phyloP scores from a whole-genome alignment of 2,888 invertebrate genomes.

The Lysandra coridon region DNA sequence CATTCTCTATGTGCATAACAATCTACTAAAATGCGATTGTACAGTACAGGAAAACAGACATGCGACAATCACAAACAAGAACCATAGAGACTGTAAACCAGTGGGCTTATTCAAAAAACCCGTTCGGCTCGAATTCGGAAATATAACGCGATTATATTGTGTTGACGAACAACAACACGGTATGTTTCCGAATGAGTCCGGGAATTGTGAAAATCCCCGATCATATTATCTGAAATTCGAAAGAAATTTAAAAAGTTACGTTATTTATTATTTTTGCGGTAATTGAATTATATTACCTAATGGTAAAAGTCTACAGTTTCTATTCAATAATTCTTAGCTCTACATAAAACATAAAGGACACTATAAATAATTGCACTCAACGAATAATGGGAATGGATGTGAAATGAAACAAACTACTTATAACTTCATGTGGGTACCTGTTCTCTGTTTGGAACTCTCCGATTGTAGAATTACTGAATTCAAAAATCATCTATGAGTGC shows the following conservation, averaged over 20 bases:
- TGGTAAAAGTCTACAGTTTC: background rate
- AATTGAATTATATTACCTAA: background rate
- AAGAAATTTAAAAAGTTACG: background rate
- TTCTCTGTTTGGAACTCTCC: constrained; percentile 39
- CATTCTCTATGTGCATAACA: constrained; percentile 12
- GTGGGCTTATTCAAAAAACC: background rate
- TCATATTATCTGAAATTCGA: too few relatives aligned
- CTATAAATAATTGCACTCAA: background rate
- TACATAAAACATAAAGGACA: background rate
- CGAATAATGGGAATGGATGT: constrained; percentile 19
- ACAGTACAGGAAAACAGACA: constrained; percentile 5
- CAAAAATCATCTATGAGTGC: constrained; percentile 36
- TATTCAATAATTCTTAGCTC: background rate
- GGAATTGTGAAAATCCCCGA: too few relatives aligned
- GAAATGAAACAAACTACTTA: constrained; percentile 33
- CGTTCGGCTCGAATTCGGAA: background rate
- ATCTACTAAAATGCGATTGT: constrained; percentile 12
- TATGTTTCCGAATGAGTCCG: background rate
- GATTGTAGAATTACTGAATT: constrained; percentile 45
- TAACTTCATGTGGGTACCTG: constrained; percentile 39
- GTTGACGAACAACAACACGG: background rate
- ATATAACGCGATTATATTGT: background rate
- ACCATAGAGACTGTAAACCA: background rate
- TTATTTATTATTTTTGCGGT: background rate
- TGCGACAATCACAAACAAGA: constrained; percentile 24